Base-by-base conservation (phyloP, 2,888 invertebrate genomes). In the Sylvicola fuscatus region DNA sequence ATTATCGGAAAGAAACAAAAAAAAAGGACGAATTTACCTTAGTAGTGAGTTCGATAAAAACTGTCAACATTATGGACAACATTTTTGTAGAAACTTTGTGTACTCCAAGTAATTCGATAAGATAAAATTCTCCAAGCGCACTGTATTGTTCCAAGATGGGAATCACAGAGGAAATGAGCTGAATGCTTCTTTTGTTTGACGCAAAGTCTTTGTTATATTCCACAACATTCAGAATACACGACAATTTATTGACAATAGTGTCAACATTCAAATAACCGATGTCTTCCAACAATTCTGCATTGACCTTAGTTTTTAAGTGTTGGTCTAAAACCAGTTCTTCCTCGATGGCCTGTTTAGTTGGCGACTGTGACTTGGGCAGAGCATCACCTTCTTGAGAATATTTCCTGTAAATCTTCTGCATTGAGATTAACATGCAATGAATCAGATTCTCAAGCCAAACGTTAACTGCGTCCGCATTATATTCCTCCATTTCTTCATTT, bases 1-100 rank as follows among this genome's bases (percentile, higher is more conserved):
- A 27, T 31, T 11, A 34, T 32, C 16, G 3, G 14, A 21, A 26
- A 14, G 36, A 3, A 17, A 17, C 11, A 21, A 31, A 32, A n/a
- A n/a, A n/a, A n/a, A n/a, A n/a, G n/a, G n/a, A n/a, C n/a, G n/a
- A n/a, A 17, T 21, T 3, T 16, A 33, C 33, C 21, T 79, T 82
- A 29, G 67, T 63, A 11, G 78, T 72, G 21, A 95, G 63, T 46
- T 89, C 83, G 1, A 79, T 70, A 54, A 93, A 95, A 11, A 90
- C 73, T 40, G 76, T 79, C 36, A 89, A 55, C 37, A 93, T 63
- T 3, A 87, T 68, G 1, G 83, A 81, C 6, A 81, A 61, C 61
- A 92, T 72, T 61, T 92, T 92, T 44, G 78, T 74, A 0, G 78
- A 72, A 0, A 79, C 66, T 45, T 86, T 70, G 48, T 86, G 81